phyloP scores from a whole-genome alignment of 37 sponge, comb jelly and placozoan genomes.

The Halisarca cf. caerulea region DNA sequence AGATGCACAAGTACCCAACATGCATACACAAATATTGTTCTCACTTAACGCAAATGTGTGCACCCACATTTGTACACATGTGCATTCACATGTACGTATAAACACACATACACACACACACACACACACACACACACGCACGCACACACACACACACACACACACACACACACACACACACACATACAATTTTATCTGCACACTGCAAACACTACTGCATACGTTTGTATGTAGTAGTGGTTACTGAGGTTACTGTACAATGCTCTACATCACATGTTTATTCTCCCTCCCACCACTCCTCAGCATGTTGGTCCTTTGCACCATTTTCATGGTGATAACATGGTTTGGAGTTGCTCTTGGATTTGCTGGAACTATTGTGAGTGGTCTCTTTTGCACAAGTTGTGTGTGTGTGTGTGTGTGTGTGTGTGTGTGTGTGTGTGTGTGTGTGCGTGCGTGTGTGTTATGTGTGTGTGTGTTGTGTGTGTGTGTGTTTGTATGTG shows the following conservation, averaged over 20 bases:
- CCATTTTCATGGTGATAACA: background rate
- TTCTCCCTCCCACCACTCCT: background rate
- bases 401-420: background rate
- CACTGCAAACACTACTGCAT: background rate
- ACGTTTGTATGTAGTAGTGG: background rate
- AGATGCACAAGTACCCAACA: too few relatives aligned
- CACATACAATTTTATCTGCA: too few relatives aligned
- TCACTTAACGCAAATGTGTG: too few relatives aligned
- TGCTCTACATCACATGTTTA: background rate
- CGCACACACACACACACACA: too few relatives aligned
- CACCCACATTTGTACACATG: too few relatives aligned
- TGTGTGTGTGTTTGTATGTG: background rate
- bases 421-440: background rate
- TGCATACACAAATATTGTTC: too few relatives aligned
- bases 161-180: too few relatives aligned
- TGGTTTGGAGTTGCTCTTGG: slow-evolving; percentile 12
- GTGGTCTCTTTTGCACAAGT: background rate
- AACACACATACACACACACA: too few relatives aligned
- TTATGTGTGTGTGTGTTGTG: background rate
- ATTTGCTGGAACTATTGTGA: slow-evolving; percentile 17
- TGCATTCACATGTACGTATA: background rate
- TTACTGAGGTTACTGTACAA: slow-evolving; percentile 34
- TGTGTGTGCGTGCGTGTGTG: too few relatives aligned
- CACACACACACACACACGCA: too few relatives aligned
- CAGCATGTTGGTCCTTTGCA: background rate